Evolutionary conservation across 1,140 invertebrate species (phyloP).

Genomic region (Lysiphlebus fabarum): DNA sequence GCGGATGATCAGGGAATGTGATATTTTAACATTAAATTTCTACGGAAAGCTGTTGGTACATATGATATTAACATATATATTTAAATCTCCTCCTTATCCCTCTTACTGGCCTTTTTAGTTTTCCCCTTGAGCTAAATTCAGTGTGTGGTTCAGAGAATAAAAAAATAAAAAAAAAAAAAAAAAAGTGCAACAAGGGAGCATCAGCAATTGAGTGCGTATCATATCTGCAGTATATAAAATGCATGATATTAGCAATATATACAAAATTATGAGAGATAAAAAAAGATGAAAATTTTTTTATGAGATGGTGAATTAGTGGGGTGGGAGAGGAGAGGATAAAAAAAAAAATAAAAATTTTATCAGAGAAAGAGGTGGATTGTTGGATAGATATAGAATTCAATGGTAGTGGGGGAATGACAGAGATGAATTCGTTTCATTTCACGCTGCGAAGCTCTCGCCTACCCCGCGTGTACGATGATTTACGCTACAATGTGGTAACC

Average conservation of each 20-base stretch:
- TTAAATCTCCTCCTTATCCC: no score
- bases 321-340: background rate
- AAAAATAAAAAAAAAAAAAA: no score
- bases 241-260: no score
- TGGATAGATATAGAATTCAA: conserved; percentile 32
- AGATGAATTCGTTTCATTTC: conserved; percentile 59
- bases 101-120: no score
- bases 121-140: background rate
- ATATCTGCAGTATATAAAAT: no score
- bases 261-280: no score
- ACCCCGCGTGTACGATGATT: conserved; percentile 59
- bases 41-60: no score
- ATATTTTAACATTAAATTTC: no score
- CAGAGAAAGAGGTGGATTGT: conserved; percentile 11
- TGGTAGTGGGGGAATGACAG: conserved; percentile 51
- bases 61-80: no score
- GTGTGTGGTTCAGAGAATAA: background rate
- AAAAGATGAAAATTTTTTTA: no score
- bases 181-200: no score
- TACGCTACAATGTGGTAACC: conserved; percentile 68
- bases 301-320: background rate
- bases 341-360: conserved; percentile 7
- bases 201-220: no score
- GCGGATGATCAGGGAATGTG: background rate
- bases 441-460: conserved; percentile 60